Evolutionary conservation across 2,113 vertebrate genomes (phyloP), one percentile per base, ranked within the genome.

Genomic region (Prionailurus viverrinus): DNA sequence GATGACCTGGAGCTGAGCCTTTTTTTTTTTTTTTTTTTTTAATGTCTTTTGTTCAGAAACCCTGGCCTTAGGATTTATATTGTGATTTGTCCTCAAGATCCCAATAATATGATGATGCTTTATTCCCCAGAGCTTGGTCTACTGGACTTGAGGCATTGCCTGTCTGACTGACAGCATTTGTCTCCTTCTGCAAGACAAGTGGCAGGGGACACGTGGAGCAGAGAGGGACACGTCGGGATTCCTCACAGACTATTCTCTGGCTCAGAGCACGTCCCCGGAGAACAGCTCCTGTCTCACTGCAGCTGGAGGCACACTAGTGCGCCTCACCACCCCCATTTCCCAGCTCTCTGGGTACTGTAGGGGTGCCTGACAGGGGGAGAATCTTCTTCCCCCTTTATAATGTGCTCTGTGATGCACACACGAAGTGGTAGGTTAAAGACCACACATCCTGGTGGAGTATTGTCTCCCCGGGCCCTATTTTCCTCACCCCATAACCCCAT

Each of bases 321-420:
- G 9, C 29, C 15, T 55, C 21, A 10, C 41, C 66, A 4, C 48
- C 55, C 48, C 39, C 1, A 1, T 33, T 65, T 63, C 61, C 78
- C 53, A 53, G 88, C 14, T 48, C 86, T 58, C 58, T 61, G 5
- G 66, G 66, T 16, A 3, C 61, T 0, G 0, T 0, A 7, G 2
- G 71, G 48, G 45, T 31, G 69, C 21, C 73, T 27, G 18, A 73
- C 79, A 19, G 51, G 74, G 51, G 29, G 33, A 39, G 25, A 41
- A 5, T 16, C 29, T 63, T 33, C 25, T 51, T 13, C 10, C 39
- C 55, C 53, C 14, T 81, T 58, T 58, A 3, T 82, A 73, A 82
- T 79, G 97, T 98, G 98, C 97, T 97, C 98, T 88, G 74, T 97
- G 97, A 97, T 74, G 97, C 97, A 97, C 97, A 5, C 79, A 1